phyloP scores from a whole-genome alignment of 2,113 vertebrate species.

The Aphelocoma coerulescens region DNA sequence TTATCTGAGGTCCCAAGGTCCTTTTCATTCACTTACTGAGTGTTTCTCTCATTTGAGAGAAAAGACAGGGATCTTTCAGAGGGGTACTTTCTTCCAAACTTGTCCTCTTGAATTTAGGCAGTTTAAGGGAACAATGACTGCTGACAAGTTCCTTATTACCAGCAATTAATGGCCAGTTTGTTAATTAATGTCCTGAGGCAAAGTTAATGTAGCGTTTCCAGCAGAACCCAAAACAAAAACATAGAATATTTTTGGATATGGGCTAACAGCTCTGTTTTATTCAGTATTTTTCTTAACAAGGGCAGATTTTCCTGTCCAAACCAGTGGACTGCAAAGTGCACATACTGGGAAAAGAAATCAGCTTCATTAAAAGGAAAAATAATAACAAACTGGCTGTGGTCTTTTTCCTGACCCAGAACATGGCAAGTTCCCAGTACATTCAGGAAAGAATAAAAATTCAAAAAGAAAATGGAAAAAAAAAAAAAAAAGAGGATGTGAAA shows the following conservation, averaged over 20 bases:
- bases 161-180: slow-evolving; percentile 69
- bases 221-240: slow-evolving; percentile 57
- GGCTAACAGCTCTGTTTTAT: slow-evolving; percentile 44
- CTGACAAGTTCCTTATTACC: slow-evolving; percentile 67
- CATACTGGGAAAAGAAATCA: slow-evolving; percentile 31
- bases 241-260: slow-evolving; percentile 56
- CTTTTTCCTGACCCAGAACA: slow-evolving; percentile 45
- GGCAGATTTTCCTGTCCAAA: slow-evolving; percentile 41
- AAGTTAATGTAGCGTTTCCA: slow-evolving; percentile 63
- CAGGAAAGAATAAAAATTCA: slow-evolving; percentile 5
- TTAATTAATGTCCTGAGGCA: slow-evolving; percentile 74
- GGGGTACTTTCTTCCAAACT: slow-evolving; percentile 27
- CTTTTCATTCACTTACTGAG: background rate
- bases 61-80: slow-evolving; percentile 42
- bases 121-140: slow-evolving; percentile 62
- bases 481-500: background rate
- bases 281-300: slow-evolving; percentile 54
- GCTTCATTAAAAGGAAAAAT: slow-evolving; percentile 60
- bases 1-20: background rate
- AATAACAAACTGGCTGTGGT: slow-evolving; percentile 28
- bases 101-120: slow-evolving; percentile 49
- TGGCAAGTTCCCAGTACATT: slow-evolving; percentile 34
- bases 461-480: background rate
- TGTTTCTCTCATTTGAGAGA: background rate
- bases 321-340: slow-evolving; percentile 45